Evolutionary conservation across 1,140 invertebrate species (phyloP), one percentile per base, ranked within the genome.

Genomic region (Drosophila aff.): DNA sequence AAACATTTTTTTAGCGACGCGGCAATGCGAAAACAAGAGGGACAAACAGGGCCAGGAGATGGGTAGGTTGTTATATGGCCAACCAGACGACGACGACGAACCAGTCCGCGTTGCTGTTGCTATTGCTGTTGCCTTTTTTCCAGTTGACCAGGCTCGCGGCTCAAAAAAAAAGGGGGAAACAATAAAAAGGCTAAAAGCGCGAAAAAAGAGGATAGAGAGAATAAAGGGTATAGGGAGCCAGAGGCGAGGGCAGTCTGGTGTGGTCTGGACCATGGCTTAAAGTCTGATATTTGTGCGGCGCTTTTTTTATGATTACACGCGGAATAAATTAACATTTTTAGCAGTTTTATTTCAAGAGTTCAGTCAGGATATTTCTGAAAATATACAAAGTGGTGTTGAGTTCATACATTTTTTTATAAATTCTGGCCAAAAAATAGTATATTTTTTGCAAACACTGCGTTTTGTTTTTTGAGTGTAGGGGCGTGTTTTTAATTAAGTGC

Each of bases 401-500:
- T 6, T 8, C 41, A 11, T 1, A 7, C 11, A 23, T 9, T 13
- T 33, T 50, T 47, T 13, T 0, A 18, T 21, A 15, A 21, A 38
- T 38, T 16, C 8, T 10, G 5, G 0, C 2, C 8, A 2, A 23
- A 23, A n/a, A 23, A 38, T 38, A 3, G 4, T 23, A 16, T 23
- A 7, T 11, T 38, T 23, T 23, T 8, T 3, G 36, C 13, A 38
- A 6, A 5, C 0, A 6, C 4, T 10, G 4, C 16, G 10, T 23
- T 16, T 38, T 10, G 3, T 57, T 53, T 73, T 65, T 66, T 38
- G 49, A 78, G 78, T 46, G 47, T 53, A 44, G 43, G 65, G 65
- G 76, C 68, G 79, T 83, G 72, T 87, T 87, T 87, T 87, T 87
- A 87, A 87, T 87, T 87, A 87, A 87, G 83, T 89, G 84, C 77